A percentile compares a stretch with the other conserved stretches of the same genome.
Conservation (phyloP, 2,888 invertebrate species). For the Hipparchia semele region DNA sequence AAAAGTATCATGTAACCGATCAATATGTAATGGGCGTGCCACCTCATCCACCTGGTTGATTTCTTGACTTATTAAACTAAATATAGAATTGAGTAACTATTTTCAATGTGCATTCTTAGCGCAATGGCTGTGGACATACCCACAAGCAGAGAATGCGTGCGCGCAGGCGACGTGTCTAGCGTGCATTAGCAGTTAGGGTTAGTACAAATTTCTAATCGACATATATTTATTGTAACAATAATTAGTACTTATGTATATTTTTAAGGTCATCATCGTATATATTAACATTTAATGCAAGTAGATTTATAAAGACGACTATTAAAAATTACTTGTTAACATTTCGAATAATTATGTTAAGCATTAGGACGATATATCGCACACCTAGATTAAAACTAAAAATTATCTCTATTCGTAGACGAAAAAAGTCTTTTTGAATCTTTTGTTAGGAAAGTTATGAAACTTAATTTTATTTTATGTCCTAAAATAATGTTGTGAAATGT, state of each 20-base stretch:
- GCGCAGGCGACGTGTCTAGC: constrained; percentile 54
- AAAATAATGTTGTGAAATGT: no score
- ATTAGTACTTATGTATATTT: background rate
- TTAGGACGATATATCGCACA: no score
- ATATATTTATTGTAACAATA: background rate
- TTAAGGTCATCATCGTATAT: background rate
- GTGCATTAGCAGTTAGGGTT: constrained; percentile 55
- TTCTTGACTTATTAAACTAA: constrained; percentile 40
- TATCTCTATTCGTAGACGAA: no score
- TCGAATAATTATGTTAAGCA: no score
- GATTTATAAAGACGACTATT: background rate
- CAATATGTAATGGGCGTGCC: constrained; percentile 12
- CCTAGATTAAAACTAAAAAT: no score
- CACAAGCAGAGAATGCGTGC: constrained; percentile 64
- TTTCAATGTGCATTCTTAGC: constrained; percentile 58
- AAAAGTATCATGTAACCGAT: background rate
- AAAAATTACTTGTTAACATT: background rate
- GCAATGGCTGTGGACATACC: constrained; percentile 58
- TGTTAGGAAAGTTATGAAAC: no score
- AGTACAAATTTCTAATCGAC: constrained; percentile 36
- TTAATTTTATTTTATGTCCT: no score
- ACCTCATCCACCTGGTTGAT: constrained; percentile 34
- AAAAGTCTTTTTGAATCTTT: no score
- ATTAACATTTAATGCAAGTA: constrained; percentile 12
- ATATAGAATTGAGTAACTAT: constrained; percentile 44